Evolutionary conservation across 2,797 vertebrate species (phyloP).

Genomic region (Sebastes paucispinis): DNA sequence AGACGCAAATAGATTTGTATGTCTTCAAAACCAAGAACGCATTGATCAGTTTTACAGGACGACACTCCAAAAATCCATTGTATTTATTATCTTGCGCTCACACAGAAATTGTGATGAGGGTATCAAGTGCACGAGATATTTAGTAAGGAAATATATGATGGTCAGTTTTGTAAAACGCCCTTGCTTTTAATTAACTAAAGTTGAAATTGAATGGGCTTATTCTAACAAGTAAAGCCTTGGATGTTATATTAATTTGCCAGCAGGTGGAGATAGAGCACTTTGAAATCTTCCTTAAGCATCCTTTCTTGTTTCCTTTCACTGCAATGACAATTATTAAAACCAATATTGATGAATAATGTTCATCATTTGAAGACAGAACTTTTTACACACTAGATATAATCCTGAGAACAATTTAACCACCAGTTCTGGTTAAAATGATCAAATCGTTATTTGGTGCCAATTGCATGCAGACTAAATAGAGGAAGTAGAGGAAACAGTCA

Average conservation of each 20-base stretch:
- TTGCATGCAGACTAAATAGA: background rate
- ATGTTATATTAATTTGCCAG: constrained; percentile 26
- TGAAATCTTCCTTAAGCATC: background rate
- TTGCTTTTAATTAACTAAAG: background rate
- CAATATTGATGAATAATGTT: background rate
- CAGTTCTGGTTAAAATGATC: background rate
- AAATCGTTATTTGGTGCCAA: background rate
- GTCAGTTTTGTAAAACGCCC: background rate
- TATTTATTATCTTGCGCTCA: background rate
- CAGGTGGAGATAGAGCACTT: constrained; percentile 42
- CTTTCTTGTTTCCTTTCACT: background rate
- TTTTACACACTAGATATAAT: background rate
- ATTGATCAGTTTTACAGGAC: background rate
- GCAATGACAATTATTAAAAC: background rate
- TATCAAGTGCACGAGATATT: background rate
- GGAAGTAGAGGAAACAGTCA: constrained; percentile 39
- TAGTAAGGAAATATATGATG: background rate
- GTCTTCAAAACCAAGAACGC: background rate
- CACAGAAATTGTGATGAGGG: background rate
- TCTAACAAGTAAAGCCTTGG: background rate
- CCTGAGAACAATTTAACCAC: fast-evolving
- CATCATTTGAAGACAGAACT: background rate
- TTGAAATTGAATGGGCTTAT: background rate
- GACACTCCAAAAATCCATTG: background rate
- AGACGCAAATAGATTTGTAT: background rate